Percentiles rank a stretch among this genome's conserved stretches.
phyloP scores from a whole-genome alignment of 1,140 invertebrate species.

The Agrypnia vestita region DNA sequence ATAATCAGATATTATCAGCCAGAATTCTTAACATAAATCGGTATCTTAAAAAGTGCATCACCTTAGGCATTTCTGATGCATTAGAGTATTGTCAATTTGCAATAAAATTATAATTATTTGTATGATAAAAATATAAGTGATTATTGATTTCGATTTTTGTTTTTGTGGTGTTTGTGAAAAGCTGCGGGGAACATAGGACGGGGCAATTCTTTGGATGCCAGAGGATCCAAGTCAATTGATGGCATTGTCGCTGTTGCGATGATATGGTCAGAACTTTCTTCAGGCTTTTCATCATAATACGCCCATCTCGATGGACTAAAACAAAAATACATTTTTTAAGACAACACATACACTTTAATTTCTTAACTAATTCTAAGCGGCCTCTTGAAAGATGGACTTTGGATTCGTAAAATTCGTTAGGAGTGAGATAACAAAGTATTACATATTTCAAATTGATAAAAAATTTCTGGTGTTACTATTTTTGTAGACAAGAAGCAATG shows the following conservation, averaged over 20 bases:
- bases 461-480: too few species aligned
- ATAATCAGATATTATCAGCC: too few species aligned
- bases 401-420: too few species aligned
- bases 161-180: not conserved
- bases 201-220: constrained; percentile 68
- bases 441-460: too few species aligned
- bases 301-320: constrained; percentile 56
- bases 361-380: not conserved
- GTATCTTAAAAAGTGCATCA: too few species aligned
- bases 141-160: not conserved
- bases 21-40: too few species aligned
- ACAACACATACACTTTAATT: not conserved
- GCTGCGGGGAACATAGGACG: constrained; percentile 63
- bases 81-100: too few species aligned
- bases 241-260: constrained; percentile 64
- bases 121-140: too few species aligned
- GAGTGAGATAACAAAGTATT: too few species aligned
- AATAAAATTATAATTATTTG: too few species aligned
- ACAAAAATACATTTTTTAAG: constrained; percentile 21
- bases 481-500: too few species aligned
- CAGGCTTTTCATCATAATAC: constrained; percentile 56
- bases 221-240: constrained; percentile 65
- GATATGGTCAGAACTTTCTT: constrained; percentile 61
- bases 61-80: too few species aligned
- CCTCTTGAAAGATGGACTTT: not conserved